Base-by-base conservation (phyloP, 2,888 invertebrate species). In the Atethmia centrago region DNA sequence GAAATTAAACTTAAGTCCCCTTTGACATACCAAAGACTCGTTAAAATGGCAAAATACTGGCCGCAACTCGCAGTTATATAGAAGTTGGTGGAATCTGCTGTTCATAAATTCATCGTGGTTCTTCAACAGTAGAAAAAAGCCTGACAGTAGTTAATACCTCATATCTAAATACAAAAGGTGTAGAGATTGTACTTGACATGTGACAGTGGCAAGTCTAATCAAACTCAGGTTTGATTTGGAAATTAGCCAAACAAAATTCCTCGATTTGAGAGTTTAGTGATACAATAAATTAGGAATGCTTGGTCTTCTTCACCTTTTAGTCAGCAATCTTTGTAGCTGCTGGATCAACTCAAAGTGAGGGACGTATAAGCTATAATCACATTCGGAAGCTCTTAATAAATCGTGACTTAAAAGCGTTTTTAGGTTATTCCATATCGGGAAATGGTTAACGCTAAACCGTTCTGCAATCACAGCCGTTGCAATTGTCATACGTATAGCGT, bases 341-440 rank as follows among this genome's bases (percentile, higher is more conserved):
- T 25, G 40, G 21, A 10, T 31, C 9, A 10, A 67, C 51, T 21
- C n/a, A n/a, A 67, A 68, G 1, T 14, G 14, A 9, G 9, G 9
- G 31, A 31, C 19, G n/a, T 69, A 53, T 53, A n/a, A 21, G 31
- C 40, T 53, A 55, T 31, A n/a, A 49, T 25, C 31, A 9, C 10
- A 59, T 59, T 58, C 19, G 45, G 3, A 59, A 36, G n/a, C 28
- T 36, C 8, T 31, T 16, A 49, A 42, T 71, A 10, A 8, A 62
- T 3, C 40, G 7, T 55, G 42, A 56, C 25, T 25, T 79, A 40
- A 79, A 79, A 79, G 8, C n/a, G 8, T 56, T 56, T 61, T 3
- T 25, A 79, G 40, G 40, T 71, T 79, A 40, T 19, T 19, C 49
- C 14, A 56, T 55, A 79, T 79, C 72, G n/a, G 49, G 10, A 69